Conservation (phyloP, 2,888 invertebrate species). For the Cryptosula pallasiana region DNA sequence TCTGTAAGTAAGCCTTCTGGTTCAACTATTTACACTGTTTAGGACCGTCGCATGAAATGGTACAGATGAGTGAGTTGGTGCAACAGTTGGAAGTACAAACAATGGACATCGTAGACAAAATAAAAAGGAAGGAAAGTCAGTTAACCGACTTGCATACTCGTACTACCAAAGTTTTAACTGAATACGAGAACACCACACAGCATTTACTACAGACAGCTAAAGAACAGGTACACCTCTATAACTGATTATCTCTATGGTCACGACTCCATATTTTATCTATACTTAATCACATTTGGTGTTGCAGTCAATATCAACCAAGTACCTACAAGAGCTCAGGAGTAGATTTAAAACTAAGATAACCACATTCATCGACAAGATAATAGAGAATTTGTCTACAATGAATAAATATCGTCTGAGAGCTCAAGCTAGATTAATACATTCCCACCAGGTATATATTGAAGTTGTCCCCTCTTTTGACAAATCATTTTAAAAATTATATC, state of each 20-base stretch:
- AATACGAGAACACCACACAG: not conserved
- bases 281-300: not conserved
- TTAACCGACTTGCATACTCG: not conserved
- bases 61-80: not conserved
- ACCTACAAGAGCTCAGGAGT: not conserved
- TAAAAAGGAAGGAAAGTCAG: not conserved
- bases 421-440: not conserved
- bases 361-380: not conserved
- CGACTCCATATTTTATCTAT: not conserved
- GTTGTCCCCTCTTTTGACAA: too few species aligned
- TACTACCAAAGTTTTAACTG: not conserved
- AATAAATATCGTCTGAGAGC: not conserved
- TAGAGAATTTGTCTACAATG: not conserved
- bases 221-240: too few species aligned
- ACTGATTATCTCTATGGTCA: not conserved
- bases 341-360: not conserved
- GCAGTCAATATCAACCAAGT: not conserved
- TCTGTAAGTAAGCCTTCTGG: too few species aligned
- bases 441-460: not conserved
- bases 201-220: not conserved
- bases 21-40: not conserved
- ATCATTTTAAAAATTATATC: too few species aligned
- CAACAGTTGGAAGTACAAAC: not conserved
- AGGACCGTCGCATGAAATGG: not conserved
- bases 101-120: not conserved